A percentile compares a stretch with the other conserved stretches of the same genome.
These are phyloP conservation scores for Hepsetus odoe DNA, from an alignment of 2,113 vertebrate species.

Conservation along the genomic window DNA sequence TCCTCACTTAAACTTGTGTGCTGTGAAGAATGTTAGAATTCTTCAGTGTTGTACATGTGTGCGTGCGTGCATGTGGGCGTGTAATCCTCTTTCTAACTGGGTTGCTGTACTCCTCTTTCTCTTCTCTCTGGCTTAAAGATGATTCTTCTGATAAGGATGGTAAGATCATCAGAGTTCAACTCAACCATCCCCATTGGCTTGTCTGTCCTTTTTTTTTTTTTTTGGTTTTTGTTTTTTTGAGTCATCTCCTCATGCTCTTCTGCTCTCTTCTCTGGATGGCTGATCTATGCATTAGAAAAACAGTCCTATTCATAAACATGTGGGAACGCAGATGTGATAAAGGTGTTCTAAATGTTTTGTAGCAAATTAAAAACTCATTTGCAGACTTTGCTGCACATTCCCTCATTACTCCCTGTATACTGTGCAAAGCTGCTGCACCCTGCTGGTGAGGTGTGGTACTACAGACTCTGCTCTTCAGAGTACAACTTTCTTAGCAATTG, in stretches of 20 bases:
- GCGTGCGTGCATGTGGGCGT: background rate
- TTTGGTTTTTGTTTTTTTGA: conserved; percentile 41
- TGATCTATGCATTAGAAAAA: background rate
- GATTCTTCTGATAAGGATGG: conserved; percentile 99
- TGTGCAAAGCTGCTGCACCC: conserved; percentile 9
- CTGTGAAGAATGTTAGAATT: conserved; percentile 10
- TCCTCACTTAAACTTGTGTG: background rate
- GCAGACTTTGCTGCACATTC: background rate
- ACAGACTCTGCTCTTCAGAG: conserved; percentile 39
- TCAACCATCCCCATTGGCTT: conserved; percentile 39
- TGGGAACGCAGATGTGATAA: too few species aligned
- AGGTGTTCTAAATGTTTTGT: too few species aligned
- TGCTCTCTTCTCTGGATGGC: conserved; percentile 37
- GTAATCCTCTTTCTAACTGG: conserved; percentile 71
- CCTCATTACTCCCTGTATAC: background rate
- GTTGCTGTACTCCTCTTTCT: conserved; percentile 80
- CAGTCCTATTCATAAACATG: background rate
- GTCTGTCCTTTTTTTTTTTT: background rate
- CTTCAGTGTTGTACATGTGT: background rate
- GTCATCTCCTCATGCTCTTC: conserved; percentile 41
- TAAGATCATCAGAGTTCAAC: conserved; percentile 83
- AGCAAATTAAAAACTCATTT: too few species aligned
- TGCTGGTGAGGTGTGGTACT: conserved; percentile 32
- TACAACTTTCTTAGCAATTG: conserved; percentile 18
- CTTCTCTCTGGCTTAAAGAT: conserved; percentile 87